A percentile compares a stretch with the other conserved stretches of the same genome.
Conservation (phyloP, 2,888 invertebrate genomes). For the Prosopocoilus inquinatus region DNA sequence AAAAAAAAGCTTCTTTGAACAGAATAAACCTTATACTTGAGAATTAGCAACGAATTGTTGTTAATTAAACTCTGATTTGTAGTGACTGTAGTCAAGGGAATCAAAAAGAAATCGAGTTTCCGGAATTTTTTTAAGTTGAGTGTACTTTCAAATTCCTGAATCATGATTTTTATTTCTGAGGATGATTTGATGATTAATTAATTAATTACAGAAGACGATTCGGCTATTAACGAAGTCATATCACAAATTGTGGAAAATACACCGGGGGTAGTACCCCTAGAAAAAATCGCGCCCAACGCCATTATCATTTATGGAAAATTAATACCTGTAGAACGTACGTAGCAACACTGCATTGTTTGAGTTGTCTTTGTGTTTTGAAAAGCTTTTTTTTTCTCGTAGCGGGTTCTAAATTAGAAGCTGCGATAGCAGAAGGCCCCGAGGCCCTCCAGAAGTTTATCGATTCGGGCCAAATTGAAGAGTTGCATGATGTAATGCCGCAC, state of each 20-base stretch:
- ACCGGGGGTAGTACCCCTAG: slow-evolving; percentile 74
- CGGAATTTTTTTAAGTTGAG: too few relatives aligned
- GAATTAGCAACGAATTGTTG: too few relatives aligned
- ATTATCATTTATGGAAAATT: slow-evolving; percentile 83
- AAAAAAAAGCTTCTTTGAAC: too few relatives aligned
- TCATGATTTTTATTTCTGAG: background rate
- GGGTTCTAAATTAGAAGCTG: slow-evolving; percentile 73
- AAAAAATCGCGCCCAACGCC: slow-evolving; percentile 75
- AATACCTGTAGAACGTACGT: slow-evolving; percentile 69
- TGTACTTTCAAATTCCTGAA: background rate
- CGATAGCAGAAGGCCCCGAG: slow-evolving; percentile 74
- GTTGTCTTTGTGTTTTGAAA: slow-evolving; percentile 1
- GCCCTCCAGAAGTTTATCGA: slow-evolving; percentile 75
- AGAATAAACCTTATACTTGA: too few relatives aligned
- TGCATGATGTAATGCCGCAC: slow-evolving; percentile 74
- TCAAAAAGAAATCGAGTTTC: too few relatives aligned
- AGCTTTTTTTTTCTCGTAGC: slow-evolving; percentile 50
- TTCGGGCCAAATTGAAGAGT: slow-evolving; percentile 77
- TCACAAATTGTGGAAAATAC: slow-evolving; percentile 74
- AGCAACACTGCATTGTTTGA: background rate
- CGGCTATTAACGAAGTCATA: slow-evolving; percentile 62
- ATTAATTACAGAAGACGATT: slow-evolving; percentile 47
- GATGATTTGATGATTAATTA: too few relatives aligned
- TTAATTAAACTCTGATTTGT: too few relatives aligned
- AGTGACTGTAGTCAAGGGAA: too few relatives aligned